Evolutionary conservation across 2,113 vertebrate genomes (phyloP).

Genomic region (Butorides virescens): DNA sequence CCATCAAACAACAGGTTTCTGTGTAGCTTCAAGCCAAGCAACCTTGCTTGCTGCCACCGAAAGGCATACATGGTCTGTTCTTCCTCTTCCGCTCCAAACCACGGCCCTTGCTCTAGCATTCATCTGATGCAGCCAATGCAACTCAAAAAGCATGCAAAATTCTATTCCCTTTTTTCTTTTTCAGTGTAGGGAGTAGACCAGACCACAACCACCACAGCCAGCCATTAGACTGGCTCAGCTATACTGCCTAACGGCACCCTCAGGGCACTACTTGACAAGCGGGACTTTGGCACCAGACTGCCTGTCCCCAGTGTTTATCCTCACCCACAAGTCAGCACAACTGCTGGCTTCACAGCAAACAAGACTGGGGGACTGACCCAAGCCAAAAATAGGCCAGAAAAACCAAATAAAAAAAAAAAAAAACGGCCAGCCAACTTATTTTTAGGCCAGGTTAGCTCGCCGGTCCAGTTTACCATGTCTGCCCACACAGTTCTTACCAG

Average conservation of each 20-base stretch:
- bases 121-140: background rate
- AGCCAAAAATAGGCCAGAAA: background rate
- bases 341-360: background rate
- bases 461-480: background rate
- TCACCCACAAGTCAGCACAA: background rate
- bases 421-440: background rate
- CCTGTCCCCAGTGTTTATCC: background rate
- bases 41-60: background rate
- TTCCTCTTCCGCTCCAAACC: background rate
- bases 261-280: background rate
- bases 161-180: background rate
- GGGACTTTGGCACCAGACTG: background rate
- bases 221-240: background rate
- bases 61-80: background rate
- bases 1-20: background rate
- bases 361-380: background rate
- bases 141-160: background rate
- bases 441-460: background rate
- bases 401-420: background rate
- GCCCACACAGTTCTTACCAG: background rate
- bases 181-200: background rate
- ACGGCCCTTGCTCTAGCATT: background rate
- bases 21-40: background rate
- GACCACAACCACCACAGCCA: background rate
- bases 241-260: background rate